Percentiles rank a stretch among this genome's conserved stretches.
phyloP scores from a whole-genome alignment of 1,140 invertebrate species.

The Papilio machaon region DNA sequence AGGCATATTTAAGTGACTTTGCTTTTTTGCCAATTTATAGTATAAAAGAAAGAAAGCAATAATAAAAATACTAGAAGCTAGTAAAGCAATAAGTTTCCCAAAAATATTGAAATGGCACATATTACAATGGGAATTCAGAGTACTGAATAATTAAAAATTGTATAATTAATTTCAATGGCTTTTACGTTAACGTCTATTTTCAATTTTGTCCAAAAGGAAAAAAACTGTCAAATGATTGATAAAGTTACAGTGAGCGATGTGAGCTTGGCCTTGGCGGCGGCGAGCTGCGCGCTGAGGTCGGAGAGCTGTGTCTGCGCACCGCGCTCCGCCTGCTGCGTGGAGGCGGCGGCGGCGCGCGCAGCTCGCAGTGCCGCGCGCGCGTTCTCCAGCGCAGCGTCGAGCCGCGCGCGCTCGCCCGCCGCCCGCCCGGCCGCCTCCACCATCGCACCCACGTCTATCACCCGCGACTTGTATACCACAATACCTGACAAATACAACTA shows the following conservation, averaged over 20 bases:
- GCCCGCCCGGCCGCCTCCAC: slow-evolving; percentile 54
- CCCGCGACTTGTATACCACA: slow-evolving; percentile 66
- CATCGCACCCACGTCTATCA: slow-evolving; percentile 66
- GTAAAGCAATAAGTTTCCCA: too few species aligned
- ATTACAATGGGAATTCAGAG: too few species aligned
- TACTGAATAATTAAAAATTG: too few species aligned
- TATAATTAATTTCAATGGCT: too few species aligned
- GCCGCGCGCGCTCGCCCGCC: slow-evolving; percentile 51
- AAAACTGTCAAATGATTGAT: too few species aligned
- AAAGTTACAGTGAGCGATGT: slow-evolving; percentile 60
- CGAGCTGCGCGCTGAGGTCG: slow-evolving; percentile 55
- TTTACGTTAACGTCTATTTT: too few species aligned
- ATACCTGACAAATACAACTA: slow-evolving; percentile 49
- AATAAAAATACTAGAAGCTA: too few species aligned
- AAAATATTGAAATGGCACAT: too few species aligned
- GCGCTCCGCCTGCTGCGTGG: slow-evolving; percentile 66
- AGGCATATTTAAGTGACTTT: too few species aligned
- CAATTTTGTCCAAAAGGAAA: too few species aligned
- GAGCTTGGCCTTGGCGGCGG: slow-evolving; percentile 60
- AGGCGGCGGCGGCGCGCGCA: slow-evolving; percentile 61
- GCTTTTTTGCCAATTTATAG: too few species aligned
- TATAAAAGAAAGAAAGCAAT: too few species aligned
- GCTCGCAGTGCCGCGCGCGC: slow-evolving; percentile 49
- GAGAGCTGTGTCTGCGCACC: slow-evolving; percentile 60
- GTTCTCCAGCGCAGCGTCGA: slow-evolving; percentile 56